Evolutionary conservation across 2,113 vertebrate species (phyloP).

Genomic region (Egretta garzetta): DNA sequence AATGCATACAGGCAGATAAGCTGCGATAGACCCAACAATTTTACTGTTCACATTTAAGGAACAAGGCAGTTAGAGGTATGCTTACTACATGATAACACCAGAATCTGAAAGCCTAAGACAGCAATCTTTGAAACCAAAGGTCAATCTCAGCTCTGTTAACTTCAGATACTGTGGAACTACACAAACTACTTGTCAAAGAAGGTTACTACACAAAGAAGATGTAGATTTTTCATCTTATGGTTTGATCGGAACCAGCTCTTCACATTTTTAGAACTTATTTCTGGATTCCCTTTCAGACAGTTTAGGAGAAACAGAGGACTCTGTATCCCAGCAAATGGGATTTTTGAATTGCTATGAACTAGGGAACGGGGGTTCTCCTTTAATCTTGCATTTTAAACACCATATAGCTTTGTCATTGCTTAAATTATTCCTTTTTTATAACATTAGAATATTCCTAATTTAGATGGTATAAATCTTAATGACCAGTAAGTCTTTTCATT

Average conservation of each 20-base stretch:
- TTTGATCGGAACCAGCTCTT: not conserved
- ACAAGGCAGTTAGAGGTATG: not conserved
- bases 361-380: not conserved
- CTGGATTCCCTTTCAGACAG: not conserved
- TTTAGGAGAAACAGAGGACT: not conserved
- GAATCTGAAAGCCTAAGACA: not conserved
- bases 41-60: not conserved
- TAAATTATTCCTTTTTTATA: not conserved
- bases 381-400: not conserved
- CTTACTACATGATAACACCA: not conserved
- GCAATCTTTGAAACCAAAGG: conserved; percentile 21
- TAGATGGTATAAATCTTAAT: too few relatives aligned
- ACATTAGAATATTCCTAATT: too few relatives aligned
- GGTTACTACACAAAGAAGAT: not conserved
- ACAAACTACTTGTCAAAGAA: not conserved
- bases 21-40: not conserved
- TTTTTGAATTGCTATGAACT: not conserved
- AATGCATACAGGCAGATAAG: not conserved
- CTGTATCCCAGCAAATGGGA: not conserved
- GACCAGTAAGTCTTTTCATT: not conserved
- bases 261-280: not conserved
- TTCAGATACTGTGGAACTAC: not conserved
- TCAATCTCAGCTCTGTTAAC: not conserved
- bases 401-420: not conserved
- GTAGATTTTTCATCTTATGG: not conserved